Conservation (phyloP, 2,113 vertebrate genomes). For the Osmerus eperlanus region DNA sequence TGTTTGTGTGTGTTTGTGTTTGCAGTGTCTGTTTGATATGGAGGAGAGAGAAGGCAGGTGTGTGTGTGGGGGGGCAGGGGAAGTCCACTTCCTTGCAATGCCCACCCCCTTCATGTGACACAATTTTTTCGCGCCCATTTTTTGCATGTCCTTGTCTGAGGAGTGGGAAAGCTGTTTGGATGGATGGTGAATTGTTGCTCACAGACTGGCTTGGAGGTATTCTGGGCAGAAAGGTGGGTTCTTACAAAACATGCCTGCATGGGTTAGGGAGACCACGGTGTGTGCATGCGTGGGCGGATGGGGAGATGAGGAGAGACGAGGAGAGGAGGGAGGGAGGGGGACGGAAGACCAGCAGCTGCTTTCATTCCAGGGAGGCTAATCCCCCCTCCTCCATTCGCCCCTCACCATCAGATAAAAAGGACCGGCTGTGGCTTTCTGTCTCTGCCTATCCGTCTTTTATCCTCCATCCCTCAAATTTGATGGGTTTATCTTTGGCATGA, state of each 20-base stretch:
- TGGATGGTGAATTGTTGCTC: too few relatives aligned
- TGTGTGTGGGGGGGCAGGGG: constrained; percentile 22
- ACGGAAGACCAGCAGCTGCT: constrained; percentile 60
- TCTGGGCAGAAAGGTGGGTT: not conserved
- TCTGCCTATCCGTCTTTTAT: constrained; percentile 13
- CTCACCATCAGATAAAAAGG: constrained; percentile 57
- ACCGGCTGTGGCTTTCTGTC: constrained; percentile 34
- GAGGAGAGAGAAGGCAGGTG: constrained; percentile 30
- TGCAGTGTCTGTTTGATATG: constrained; percentile 42
- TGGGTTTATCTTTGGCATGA: constrained; percentile 57
- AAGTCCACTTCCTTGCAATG: constrained; percentile 49
- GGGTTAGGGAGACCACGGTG: constrained; percentile 60
- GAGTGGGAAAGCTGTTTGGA: not conserved
- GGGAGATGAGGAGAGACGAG: constrained; percentile 26
- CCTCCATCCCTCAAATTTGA: constrained; percentile 53
- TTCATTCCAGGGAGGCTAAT: constrained; percentile 66
- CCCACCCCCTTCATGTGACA: constrained; percentile 17
- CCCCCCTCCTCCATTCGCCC: constrained; percentile 48
- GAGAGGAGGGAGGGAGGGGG: constrained; percentile 21
- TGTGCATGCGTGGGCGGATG: constrained; percentile 55
- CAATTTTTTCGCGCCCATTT: constrained; percentile 41
- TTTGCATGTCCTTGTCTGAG: not conserved
- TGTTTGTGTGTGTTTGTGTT: constrained; percentile 16
- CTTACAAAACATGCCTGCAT: constrained; percentile 47
- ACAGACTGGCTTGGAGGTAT: not conserved